Percentiles rank a stretch among this genome's conserved stretches.
These are phyloP conservation scores for Eleutherodactylus coqui DNA, from an alignment of 2,797 vertebrate species.

Conservation along the genomic window DNA sequence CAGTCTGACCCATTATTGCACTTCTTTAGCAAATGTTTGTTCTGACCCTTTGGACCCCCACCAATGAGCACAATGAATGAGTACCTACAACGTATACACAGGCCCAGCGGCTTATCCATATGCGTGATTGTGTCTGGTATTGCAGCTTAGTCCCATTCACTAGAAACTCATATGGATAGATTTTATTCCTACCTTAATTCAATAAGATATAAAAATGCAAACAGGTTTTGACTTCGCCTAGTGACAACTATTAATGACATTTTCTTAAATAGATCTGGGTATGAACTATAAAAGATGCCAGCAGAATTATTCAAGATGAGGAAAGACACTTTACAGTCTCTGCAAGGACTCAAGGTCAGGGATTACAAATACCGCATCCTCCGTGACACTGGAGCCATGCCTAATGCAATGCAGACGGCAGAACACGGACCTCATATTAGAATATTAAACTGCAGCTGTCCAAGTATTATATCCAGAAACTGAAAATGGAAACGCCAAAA, in stretches of 20 bases:
- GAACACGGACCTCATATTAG: slow-evolving; percentile 3
- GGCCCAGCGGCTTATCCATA: neutral
- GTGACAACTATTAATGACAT: neutral
- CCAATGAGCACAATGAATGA: neutral
- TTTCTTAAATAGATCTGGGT: neutral
- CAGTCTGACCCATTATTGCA: too few species aligned
- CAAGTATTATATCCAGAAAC: neutral
- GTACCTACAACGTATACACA: neutral
- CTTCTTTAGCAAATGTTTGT: neutral
- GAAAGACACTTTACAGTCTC: neutral
- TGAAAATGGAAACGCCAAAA: neutral
- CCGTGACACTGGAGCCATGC: neutral
- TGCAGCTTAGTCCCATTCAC: neutral
- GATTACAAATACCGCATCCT: slow-evolving; percentile 2
- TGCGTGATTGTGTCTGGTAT: neutral
- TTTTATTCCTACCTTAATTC: neutral
- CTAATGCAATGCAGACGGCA: neutral
- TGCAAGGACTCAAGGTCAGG: slow-evolving; percentile 10
- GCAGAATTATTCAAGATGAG: neutral
- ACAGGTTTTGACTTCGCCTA: neutral
- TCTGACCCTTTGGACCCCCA: neutral
- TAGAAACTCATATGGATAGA: neutral
- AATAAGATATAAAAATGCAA: neutral
- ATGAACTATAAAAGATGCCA: neutral
- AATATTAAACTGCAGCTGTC: neutral